Evolutionary conservation across 2,797 vertebrate genomes (phyloP), one percentile per base, ranked within the genome.

Genomic region (Falco concolor): DNA sequence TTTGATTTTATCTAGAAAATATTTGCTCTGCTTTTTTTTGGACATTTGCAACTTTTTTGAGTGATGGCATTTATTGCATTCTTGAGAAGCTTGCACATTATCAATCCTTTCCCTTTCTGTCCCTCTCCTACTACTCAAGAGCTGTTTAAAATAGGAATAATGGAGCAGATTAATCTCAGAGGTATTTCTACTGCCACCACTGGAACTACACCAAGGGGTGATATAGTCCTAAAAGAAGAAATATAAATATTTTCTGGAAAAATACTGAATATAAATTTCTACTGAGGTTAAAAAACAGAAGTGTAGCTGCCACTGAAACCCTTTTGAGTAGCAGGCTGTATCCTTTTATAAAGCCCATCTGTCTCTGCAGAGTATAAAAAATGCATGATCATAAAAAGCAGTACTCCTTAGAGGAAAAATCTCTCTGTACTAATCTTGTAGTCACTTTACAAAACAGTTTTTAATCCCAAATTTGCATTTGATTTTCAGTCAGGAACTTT

Each of bases 401-500:
- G 50, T 77, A 61, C 28, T 97, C 96, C 89, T 94, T 86, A 16
- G 86, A 85, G 94, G 45, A 72, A 74, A 89, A 90, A 84, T 78
- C 57, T 91, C 83, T 78, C 75, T 40, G 30, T 78, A 95, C 72
- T 69, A 69, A 88, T 91, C 95, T 81, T 69, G 44, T 50, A 83
- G 92, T 89, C 90, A 82, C 59, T 54, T 95, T 89, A 94, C 72
- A 81, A 97, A 94, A 85, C 74, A 92, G 84, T 91, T 97, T 89
- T 96, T 87, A 89, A 91, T 77, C 67, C 27, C 73, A 92, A 87
- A 90, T 95, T 95, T 92, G 86, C 88, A 93, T 96, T 82, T 96
- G 89, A 96, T 94, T 97, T 96, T 91, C 92, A 96, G 77, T 95
- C 90, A 88, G 92, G 91, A 97, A 97, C 95, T 96, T 96, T 19